Evolutionary conservation across 2,797 vertebrate species (phyloP), one percentile per base, ranked within the genome.

Genomic region (Yasuhikotakia modesta): DNA sequence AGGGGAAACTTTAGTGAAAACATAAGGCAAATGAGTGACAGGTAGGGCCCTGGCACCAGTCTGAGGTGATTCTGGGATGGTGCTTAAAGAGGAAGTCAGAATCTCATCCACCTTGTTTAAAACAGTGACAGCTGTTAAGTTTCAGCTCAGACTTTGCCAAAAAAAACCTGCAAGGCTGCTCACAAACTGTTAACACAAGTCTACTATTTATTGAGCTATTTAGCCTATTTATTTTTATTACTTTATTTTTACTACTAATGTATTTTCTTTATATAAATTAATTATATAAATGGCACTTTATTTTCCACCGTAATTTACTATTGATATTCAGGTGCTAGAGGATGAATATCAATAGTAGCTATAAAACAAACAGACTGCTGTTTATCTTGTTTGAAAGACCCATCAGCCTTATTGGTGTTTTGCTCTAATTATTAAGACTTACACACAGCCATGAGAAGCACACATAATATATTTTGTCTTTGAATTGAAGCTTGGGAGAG

Each of bases 11-110:
- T 81, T 69, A 81, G 79, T 76, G 67, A 79, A 69, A 80, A 72
- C 74, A 74, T 52, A 55, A 78, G 61, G 52, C 43, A 22, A 64
- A 45, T 81, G 83, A 83, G 68, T 84, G 85, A 85, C 81, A 79
- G 85, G 46, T 63, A 19, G 52, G 55, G 81, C 57, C 72, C 60
- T 66, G 72, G 65, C 63, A 66, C 35, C 52, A 24, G 57, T 65
- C 72, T 58, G 22, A 53, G 55, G 70, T 77, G 63, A 83, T 71
- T 72, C 48, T 19, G 21, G 68, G 58, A 77, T 77, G 69, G 19
- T 58, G 81, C 24, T 55, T 50, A 32, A 63, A 57, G 71, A 82
- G 70, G 19, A 67, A 64, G 58, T 52, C 52, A 63, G 52, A 48
- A 70, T 73, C 30, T 70, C 35, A 58, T 70, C 50, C 69, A 19